phyloP scores from a whole-genome alignment of 2,113 vertebrate species.

The Pelusios castaneus region DNA sequence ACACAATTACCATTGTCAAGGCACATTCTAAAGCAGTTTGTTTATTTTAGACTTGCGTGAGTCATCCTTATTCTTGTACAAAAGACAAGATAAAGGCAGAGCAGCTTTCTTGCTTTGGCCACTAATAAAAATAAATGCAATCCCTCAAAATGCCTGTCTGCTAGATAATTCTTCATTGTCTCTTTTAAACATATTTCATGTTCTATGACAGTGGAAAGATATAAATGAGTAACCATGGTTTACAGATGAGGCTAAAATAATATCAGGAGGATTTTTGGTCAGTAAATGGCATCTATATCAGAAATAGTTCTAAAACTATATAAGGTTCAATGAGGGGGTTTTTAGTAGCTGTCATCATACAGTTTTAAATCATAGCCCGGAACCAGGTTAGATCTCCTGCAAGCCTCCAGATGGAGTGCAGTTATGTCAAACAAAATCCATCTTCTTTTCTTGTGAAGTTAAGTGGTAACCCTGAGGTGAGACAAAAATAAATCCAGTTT shows the following conservation, averaged over 20 bases:
- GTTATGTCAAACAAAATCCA: constrained; percentile 55
- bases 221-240: background rate
- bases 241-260: constrained; percentile 18
- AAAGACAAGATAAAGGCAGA: constrained; percentile 59
- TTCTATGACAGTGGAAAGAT: background rate
- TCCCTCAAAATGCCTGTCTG: background rate
- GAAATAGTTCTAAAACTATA: background rate
- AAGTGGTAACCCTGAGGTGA: constrained; percentile 3
- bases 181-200: background rate
- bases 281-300: background rate
- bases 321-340: background rate
- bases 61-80: constrained; percentile 65
- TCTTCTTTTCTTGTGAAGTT: constrained; percentile 54
- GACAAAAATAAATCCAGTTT: background rate
- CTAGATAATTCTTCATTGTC: background rate
- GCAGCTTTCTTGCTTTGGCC: constrained; percentile 59
- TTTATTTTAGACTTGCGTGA: constrained; percentile 70
- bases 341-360: background rate
- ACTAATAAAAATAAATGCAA: constrained; percentile 53
- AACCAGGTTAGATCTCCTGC: constrained; percentile 33
- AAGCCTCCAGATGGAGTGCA: constrained; percentile 43
- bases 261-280: constrained; percentile 26
- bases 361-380: constrained; percentile 16
- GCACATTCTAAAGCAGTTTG: constrained; percentile 50
- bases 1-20: constrained; percentile 60